Percentiles rank a stretch among this genome's conserved stretches.
Evolutionary conservation across 1,140 invertebrate species (phyloP).

Genomic region (Dysdera silvatica): DNA sequence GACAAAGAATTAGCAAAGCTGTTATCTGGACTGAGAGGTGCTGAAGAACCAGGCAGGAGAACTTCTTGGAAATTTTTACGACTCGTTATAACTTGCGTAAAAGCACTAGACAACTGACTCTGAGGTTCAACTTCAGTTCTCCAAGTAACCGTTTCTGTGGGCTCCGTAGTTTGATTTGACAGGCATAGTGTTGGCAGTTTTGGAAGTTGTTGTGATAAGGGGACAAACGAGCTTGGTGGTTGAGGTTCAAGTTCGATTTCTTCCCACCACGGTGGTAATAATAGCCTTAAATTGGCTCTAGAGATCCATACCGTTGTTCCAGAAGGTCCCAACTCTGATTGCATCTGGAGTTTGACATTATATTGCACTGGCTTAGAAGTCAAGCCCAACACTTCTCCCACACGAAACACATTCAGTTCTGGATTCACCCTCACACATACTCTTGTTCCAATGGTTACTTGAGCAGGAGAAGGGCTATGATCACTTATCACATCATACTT

Average conservation of each 20-base stretch:
- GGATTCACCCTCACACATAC: slow-evolving; percentile 53
- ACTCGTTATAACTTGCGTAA: slow-evolving; percentile 28
- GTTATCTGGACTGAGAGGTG: slow-evolving; percentile 43
- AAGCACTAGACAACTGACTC: slow-evolving; percentile 18
- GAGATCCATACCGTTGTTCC: slow-evolving; percentile 56
- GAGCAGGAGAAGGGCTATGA: slow-evolving; percentile 73
- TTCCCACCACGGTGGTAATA: slow-evolving; percentile 90
- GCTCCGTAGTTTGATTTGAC: slow-evolving; percentile 7
- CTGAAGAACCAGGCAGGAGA: slow-evolving; percentile 14
- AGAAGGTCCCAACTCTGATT: slow-evolving; percentile 6
- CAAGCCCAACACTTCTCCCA: slow-evolving; percentile 65
- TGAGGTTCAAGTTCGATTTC: slow-evolving; percentile 55
- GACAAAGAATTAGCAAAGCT: slow-evolving; percentile 33
- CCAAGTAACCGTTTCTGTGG: slow-evolving; percentile 12
- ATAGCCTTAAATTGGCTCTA: slow-evolving; percentile 75
- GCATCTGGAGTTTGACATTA: slow-evolving; percentile 58
- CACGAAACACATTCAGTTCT: slow-evolving; percentile 63
- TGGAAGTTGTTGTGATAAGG: slow-evolving; percentile 16
- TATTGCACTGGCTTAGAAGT: slow-evolving; percentile 66
- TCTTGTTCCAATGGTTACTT: slow-evolving; percentile 58
- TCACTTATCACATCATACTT: slow-evolving; percentile 86
- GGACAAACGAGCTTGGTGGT: slow-evolving; percentile 52
- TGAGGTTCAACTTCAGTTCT: slow-evolving; percentile 12
- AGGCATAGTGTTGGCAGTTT: background rate
- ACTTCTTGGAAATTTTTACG: slow-evolving; percentile 18